phyloP scores from a whole-genome alignment of 2,888 invertebrate genomes.

The Crematogaster levior region DNA sequence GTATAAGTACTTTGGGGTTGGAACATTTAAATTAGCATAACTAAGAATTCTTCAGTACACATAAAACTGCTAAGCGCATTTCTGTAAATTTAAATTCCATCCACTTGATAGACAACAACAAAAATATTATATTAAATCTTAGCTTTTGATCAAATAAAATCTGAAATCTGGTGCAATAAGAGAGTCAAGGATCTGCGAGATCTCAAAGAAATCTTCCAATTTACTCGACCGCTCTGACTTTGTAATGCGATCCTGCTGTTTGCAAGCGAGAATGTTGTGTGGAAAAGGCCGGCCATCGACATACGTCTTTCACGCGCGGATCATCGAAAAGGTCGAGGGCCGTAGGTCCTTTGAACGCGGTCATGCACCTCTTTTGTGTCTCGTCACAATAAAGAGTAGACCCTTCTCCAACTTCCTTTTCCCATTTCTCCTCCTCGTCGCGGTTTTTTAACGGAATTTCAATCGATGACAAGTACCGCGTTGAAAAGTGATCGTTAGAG shows the following conservation, averaged over 20 bases:
- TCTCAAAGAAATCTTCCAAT: neutral
- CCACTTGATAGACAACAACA: neutral
- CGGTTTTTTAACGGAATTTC: conserved; percentile 60
- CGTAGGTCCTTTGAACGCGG: conserved; percentile 54
- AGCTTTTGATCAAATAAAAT: neutral
- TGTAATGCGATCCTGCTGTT: neutral
- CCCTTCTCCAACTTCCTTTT: conserved; percentile 25
- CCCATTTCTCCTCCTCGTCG: conserved; percentile 13
- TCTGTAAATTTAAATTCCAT: neutral
- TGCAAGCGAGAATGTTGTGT: neutral
- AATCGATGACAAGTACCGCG: conserved; percentile 59
- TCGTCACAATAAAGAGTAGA: conserved; percentile 49
- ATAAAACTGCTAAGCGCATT: neutral
- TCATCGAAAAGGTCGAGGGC: conserved; percentile 53
- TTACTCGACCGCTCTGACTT: neutral
- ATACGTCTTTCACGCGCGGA: conserved; percentile 43
- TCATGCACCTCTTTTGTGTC: conserved; percentile 61
- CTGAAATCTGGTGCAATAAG: neutral
- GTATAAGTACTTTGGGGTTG: conserved; percentile 14
- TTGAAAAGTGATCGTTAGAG: conserved; percentile 62
- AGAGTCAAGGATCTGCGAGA: neutral
- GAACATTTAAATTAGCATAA: neutral
- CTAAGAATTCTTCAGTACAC: neutral
- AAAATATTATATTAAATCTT: neutral
- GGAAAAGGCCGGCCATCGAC: conserved; percentile 44